Evolutionary conservation across 1,140 invertebrate species (phyloP).

Genomic region (Cotesia vestalis): DNA sequence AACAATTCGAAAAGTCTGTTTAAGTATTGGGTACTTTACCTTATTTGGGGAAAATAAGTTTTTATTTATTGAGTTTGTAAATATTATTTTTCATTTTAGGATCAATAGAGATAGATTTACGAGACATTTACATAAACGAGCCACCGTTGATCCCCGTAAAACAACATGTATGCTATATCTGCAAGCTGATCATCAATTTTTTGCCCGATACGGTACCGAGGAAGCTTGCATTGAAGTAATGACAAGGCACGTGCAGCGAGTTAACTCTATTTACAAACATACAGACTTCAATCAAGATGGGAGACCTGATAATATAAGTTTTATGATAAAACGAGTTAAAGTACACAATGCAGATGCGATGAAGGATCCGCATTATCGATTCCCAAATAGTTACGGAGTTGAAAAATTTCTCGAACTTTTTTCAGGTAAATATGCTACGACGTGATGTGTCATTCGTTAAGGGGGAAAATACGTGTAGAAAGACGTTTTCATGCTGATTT

Average conservation of each 20-base stretch:
- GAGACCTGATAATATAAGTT: conserved; percentile 90
- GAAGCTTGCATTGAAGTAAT: conserved; percentile 95
- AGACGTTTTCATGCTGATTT: too few relatives aligned
- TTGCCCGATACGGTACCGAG: conserved; percentile 88
- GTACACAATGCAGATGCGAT: conserved; percentile 87
- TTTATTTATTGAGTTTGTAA: too few relatives aligned
- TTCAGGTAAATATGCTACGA: conserved; percentile 76
- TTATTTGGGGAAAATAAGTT: too few relatives aligned
- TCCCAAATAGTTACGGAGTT: conserved; percentile 92
- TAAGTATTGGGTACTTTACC: too few relatives aligned
- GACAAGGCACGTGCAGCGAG: conserved; percentile 91
- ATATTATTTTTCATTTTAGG: conserved; percentile 37
- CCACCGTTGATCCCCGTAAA: conserved; percentile 80
- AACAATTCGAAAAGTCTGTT: too few relatives aligned
- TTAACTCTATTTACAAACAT: conserved; percentile 90
- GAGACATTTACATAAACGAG: conserved; percentile 75
- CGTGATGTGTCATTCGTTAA: too few relatives aligned
- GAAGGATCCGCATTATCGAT: conserved; percentile 86
- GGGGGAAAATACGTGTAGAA: too few relatives aligned
- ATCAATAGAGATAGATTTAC: conserved; percentile 56
- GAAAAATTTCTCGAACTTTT: conserved; percentile 94
- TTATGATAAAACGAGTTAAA: conserved; percentile 96
- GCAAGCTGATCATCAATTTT: conserved; percentile 95
- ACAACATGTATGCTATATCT: conserved; percentile 91
- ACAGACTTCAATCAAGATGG: conserved; percentile 95